These are phyloP conservation scores for Oscheius myriophilus DNA, from an alignment of 2,888 invertebrate species.

Conservation along the genomic window DNA sequence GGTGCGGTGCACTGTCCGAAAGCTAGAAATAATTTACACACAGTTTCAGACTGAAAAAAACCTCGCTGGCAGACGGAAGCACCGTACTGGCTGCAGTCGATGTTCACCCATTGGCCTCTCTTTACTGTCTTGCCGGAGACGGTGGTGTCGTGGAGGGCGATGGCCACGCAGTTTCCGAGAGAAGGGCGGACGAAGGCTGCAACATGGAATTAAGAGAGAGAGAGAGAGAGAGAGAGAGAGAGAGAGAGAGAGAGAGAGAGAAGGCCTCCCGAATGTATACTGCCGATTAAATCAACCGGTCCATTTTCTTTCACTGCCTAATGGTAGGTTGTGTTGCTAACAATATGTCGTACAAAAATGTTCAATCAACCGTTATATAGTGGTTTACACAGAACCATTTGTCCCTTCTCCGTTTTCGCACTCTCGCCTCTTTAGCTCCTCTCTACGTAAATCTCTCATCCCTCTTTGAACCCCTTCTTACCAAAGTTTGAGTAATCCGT, in stretches of 20 bases:
- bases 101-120: slow-evolving; percentile 15
- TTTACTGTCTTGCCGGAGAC: slow-evolving; percentile 9
- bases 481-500: slow-evolving; percentile 22
- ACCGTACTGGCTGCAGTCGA: slow-evolving; percentile 16
- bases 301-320: too few relatives aligned
- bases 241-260: too few relatives aligned
- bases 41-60: neutral
- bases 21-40: too few relatives aligned
- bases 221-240: too few relatives aligned
- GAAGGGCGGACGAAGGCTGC: slow-evolving; percentile 17
- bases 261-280: too few relatives aligned
- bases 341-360: neutral
- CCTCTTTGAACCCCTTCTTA: neutral
- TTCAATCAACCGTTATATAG: neutral
- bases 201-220: neutral
- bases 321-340: neutral
- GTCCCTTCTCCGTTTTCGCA: too few relatives aligned
- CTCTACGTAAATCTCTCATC: too few relatives aligned
- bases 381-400: too few relatives aligned
- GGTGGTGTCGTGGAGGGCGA: slow-evolving; percentile 15
- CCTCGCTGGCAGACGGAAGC: slow-evolving; percentile 18
- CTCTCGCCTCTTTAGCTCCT: too few relatives aligned
- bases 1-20: too few relatives aligned
- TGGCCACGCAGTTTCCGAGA: slow-evolving; percentile 17
- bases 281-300: too few relatives aligned